phyloP scores from a whole-genome alignment of 2,113 vertebrate species.

The Arizona elegans region DNA sequence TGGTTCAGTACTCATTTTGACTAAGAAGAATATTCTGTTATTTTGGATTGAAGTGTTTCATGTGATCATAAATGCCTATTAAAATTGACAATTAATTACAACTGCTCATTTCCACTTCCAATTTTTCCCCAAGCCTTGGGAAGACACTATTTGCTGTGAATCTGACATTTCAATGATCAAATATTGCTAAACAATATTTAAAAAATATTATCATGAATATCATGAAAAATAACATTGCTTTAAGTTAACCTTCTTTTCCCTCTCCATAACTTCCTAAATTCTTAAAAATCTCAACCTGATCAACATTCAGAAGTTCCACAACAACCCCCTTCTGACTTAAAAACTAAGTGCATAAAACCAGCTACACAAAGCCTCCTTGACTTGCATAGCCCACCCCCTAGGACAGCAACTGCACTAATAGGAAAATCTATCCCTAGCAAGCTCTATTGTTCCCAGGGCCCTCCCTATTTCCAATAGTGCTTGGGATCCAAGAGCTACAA shows the following conservation, averaged over 20 bases:
- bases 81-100: neutral
- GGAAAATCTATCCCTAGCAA: conserved; percentile 53
- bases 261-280: conserved; percentile 74
- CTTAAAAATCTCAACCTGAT: conserved; percentile 77
- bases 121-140: neutral
- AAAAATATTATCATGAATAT: neutral
- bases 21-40: conserved; percentile 34
- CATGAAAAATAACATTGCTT: conserved; percentile 43
- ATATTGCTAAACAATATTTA: conserved; percentile 12
- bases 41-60: conserved; percentile 17
- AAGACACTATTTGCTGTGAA: neutral
- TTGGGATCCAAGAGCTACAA: conserved; percentile 24
- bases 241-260: conserved; percentile 66
- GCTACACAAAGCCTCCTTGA: conserved; percentile 66
- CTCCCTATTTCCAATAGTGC: neutral
- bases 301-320: conserved; percentile 77
- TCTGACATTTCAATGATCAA: conserved; percentile 37
- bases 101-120: neutral
- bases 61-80: neutral
- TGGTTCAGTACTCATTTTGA: neutral
- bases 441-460: conserved; percentile 42
- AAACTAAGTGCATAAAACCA: conserved; percentile 73
- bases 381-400: conserved; percentile 58
- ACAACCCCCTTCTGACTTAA: conserved; percentile 68
- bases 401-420: conserved; percentile 59